Evolutionary conservation across 2,888 invertebrate genomes (phyloP), one percentile per base, ranked within the genome.

Genomic region (Automeris io): DNA sequence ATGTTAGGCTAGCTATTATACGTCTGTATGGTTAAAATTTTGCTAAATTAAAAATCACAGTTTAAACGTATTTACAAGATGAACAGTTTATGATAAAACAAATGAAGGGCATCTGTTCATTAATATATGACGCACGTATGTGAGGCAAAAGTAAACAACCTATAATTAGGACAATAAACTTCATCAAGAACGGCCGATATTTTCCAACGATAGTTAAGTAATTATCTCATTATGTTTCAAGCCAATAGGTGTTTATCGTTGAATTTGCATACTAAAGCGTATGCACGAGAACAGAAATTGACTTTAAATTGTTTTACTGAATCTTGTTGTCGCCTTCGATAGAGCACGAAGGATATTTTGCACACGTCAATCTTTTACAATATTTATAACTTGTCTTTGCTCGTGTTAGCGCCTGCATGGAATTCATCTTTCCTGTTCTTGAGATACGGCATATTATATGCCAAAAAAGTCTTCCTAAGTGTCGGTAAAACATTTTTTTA

Each of bases 131-230:
- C 60, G 54, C 61, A 63, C 55, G 55, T 55, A 57, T 59, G 60
- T 59, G 54, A 49, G 46, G 52, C 48, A 47, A 49, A 57, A 69
- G 79, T 74, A 74, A 81, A 80, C 70, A 80, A 82, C 78, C 80
- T 74, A 64, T 65, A 83, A 75, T 62, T 73, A 51, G 83, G 63
- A 61, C 82, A 76, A 79, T 74, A 81, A 80, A 80, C 83, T 73
- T 60, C 73, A 80, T 73, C 76, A 80, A 78, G 79, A 76, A 72
- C 82, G 57, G 51, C 50, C 64, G 67, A 74, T 75, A 67, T 67
- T 63, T 65, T 54, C 67, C 64, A 60, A 61, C 59, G 67, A 75
- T 78, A 68, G 67, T 65, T 72, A 67, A 72, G 61, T 63, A 69
- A 70, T 77, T 76, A 76, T 79, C 70, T 71, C 61, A 72, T 73